Percentiles rank a stretch among this genome's conserved stretches.
Evolutionary conservation across 2,888 invertebrate genomes (phyloP).

Genomic region (Sympetrum striolatum): DNA sequence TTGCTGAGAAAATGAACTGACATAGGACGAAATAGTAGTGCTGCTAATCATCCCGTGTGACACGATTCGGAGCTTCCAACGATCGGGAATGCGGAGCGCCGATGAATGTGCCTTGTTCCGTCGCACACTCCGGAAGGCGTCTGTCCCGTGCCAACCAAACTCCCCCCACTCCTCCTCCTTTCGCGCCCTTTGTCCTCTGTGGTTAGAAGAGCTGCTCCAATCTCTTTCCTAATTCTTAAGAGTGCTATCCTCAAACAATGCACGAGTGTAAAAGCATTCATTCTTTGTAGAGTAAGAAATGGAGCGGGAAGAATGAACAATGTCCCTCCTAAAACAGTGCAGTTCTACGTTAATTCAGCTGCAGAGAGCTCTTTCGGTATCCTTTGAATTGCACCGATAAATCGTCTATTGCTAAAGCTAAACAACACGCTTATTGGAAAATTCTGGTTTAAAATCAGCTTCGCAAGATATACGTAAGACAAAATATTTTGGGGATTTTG

Average conservation of each 20-base stretch:
- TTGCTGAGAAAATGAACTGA: conserved; percentile 13
- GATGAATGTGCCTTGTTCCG: too few relatives aligned
- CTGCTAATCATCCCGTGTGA: neutral
- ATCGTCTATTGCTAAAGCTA: too few relatives aligned
- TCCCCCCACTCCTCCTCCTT: neutral
- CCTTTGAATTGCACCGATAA: too few relatives aligned
- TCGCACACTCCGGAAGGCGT: neutral
- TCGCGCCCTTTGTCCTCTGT: neutral
- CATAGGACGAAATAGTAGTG: neutral
- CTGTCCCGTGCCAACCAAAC: neutral
- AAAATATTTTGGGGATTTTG: too few relatives aligned
- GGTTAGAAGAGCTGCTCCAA: neutral
- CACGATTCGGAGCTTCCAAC: too few relatives aligned
- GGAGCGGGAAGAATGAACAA: neutral
- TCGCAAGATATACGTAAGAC: too few relatives aligned
- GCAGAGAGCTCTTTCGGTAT: neutral
- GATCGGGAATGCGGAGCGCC: too few relatives aligned
- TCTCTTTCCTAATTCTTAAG: neutral
- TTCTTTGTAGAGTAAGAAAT: neutral
- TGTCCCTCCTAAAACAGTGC: neutral
- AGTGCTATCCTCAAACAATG: neutral
- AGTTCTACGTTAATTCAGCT: neutral
- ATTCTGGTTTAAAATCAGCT: too few relatives aligned
- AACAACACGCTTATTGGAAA: too few relatives aligned
- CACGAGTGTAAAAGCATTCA: neutral